Conservation (phyloP, 2,797 vertebrate genomes). For the Crenuchus spilurus region DNA sequence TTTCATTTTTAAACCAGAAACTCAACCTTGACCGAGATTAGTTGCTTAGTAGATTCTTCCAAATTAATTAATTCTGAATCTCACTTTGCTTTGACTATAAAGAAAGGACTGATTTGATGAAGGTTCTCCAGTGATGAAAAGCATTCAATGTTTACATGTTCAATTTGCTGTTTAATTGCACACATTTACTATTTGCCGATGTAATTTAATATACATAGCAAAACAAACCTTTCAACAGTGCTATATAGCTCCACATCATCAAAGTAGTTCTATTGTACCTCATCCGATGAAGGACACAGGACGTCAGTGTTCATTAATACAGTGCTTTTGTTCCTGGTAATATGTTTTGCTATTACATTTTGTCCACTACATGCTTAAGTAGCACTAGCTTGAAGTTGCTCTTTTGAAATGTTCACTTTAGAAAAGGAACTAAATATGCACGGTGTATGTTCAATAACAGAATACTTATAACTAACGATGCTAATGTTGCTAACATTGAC, state of each 20-base stretch:
- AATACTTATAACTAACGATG: neutral
- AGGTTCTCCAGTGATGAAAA: conserved; percentile 36
- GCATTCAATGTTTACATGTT: conserved; percentile 16
- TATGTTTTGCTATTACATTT: neutral
- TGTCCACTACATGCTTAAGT: neutral
- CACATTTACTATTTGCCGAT: conserved; percentile 11
- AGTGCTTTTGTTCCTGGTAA: neutral
- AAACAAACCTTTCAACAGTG: neutral
- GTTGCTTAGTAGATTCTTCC: neutral
- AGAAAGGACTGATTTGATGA: conserved; percentile 35
- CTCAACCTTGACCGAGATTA: conserved; percentile 1
- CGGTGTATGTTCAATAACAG: neutral
- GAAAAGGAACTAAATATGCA: neutral
- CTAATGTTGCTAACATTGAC: neutral
- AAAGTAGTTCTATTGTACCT: neutral
- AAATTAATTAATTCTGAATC: conserved; percentile 18
- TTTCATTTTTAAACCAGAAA: neutral
- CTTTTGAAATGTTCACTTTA: neutral
- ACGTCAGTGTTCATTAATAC: neutral
- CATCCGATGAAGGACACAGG: conserved; percentile 15
- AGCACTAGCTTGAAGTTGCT: neutral
- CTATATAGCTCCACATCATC: neutral
- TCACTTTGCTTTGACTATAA: conserved; percentile 15
- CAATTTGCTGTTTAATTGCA: conserved; percentile 21
- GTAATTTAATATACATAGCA: neutral